Percentiles rank a stretch among this genome's conserved stretches.
Conservation (phyloP, 2,797 vertebrate species). For the Lerista edwardsae region DNA sequence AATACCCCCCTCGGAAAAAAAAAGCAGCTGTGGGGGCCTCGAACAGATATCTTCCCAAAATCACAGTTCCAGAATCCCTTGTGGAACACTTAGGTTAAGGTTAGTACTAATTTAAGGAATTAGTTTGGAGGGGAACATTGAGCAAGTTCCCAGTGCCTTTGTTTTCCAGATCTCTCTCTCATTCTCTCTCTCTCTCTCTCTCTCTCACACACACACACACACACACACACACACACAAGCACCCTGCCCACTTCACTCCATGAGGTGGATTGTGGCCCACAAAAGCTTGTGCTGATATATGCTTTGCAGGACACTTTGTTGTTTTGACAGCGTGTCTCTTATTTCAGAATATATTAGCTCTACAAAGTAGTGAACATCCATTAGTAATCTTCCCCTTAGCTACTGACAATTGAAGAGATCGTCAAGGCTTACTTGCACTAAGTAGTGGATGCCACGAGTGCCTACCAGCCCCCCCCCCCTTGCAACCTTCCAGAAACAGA, state of each 20-base stretch:
- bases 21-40: conserved; percentile 76
- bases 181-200: no score
- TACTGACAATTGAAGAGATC: neutral
- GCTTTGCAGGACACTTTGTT: neutral
- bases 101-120: neutral
- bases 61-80: neutral
- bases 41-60: neutral
- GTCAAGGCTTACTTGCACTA: neutral
- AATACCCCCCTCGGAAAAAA: conserved; percentile 74
- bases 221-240: no score
- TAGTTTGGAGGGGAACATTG: neutral
- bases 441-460: neutral
- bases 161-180: neutral
- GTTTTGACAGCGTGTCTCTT: neutral
- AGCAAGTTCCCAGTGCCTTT: neutral
- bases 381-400: no score
- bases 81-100: no score
- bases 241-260: no score
- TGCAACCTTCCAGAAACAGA: no score
- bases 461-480: no score
- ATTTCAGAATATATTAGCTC: neutral
- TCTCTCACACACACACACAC: no score
- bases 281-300: no score
- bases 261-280: no score
- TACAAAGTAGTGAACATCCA: neutral